Base-by-base conservation (phyloP, 2,888 invertebrate genomes). In the Gerosis bhagava region DNA sequence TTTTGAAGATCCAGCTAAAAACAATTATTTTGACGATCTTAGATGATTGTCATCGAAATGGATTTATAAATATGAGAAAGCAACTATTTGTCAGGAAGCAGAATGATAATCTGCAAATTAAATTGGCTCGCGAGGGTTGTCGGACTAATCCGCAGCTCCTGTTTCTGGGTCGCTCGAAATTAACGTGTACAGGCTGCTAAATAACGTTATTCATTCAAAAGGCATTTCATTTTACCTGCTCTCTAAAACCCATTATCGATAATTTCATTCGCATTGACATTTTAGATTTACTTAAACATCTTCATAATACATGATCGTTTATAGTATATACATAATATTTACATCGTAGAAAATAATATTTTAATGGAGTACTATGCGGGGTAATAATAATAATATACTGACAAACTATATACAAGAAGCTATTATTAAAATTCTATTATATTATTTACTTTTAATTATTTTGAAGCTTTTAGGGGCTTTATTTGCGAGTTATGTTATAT, bases 171-270 rank as follows among this genome's bases (percentile, higher is more conserved):
- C 77, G 81, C 83, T 78, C 73, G 69, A 67, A 69, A 77, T 78
- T 86, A 83, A 86, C 82, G 76, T 86, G 83, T 84, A 83, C 83
- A 83, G 80, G 80, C 73, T 72, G 78, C 77, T 69, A 44, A 47
- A 22, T 32, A 31, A 31, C 13, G 26, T 31, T 26, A 15, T 32
- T 25, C 11, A 24, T 37, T 21, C 32, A 31, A 37, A 36, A 46
- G 7, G 32, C 22, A 32, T n/a, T n/a, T n/a, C n/a, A 40, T 40
- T 28, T 40, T 40, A 29, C 11, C 13, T 25, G 21, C 19, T 16
- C 28, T 21, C 3, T n/a, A n/a, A 40, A 29, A 40, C 19, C 13
- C 28, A 29, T 40, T 40, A 29, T 25, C 3, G 5, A 15, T 15
- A n/a, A 24, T 34, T 19, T 31, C 22, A 42, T 42, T 31, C 16